These are phyloP conservation scores for Pseudomyrmex gracilis DNA, from an alignment of 1,140 invertebrate species.

Conservation along the genomic window DNA sequence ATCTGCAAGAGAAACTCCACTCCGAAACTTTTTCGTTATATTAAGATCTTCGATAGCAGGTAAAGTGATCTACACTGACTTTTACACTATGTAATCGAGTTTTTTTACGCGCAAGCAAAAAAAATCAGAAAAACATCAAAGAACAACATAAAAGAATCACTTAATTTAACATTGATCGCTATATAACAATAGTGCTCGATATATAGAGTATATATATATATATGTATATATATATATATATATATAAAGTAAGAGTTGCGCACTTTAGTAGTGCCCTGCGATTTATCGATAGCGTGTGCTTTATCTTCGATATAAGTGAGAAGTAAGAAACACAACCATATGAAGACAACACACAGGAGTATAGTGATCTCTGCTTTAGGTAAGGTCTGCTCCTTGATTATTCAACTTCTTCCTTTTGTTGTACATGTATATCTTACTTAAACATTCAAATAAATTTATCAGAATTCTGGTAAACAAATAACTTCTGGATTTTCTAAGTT, in stretches of 20 bases:
- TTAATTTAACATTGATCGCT: too few species aligned
- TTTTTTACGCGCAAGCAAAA: too few species aligned
- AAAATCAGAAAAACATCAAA: too few species aligned
- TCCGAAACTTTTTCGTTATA: constrained; percentile 74
- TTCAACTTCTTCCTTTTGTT: constrained; percentile 76
- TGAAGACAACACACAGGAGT: constrained; percentile 66
- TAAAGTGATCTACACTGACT: constrained; percentile 41
- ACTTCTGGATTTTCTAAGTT: constrained; percentile 80
- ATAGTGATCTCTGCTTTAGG: constrained; percentile 76
- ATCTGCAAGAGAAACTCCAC: constrained; percentile 53
- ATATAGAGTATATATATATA: too few species aligned
- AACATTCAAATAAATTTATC: constrained; percentile 81
- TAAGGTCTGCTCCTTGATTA: constrained; percentile 80
- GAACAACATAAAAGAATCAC: too few species aligned
- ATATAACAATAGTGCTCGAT: too few species aligned
- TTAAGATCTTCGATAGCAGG: constrained; percentile 77
- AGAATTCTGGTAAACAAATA: constrained; percentile 79
- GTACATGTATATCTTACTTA: constrained; percentile 80
- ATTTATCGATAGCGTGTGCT: constrained; percentile 40
- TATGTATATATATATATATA: too few species aligned
- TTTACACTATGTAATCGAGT: too few species aligned
- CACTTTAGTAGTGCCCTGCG: too few species aligned
- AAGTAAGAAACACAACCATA: constrained; percentile 52
- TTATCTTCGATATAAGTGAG: constrained; percentile 63
- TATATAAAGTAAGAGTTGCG: too few species aligned